Base-by-base conservation (phyloP, 2,797 vertebrate species). In the Siniperca scherzeri region DNA sequence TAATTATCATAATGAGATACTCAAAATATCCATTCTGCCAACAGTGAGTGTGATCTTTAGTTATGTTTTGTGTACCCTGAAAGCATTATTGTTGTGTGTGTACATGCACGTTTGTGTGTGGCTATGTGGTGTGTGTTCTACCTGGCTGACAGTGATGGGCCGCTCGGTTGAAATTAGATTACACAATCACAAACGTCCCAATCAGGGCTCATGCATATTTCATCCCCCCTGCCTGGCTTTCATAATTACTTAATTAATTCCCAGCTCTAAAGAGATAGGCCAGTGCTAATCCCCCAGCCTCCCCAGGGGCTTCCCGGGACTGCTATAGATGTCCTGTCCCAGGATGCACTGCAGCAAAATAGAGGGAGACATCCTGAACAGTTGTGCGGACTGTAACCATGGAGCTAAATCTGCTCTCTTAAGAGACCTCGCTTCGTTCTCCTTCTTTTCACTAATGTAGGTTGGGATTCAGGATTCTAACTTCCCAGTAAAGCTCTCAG, bases 221-320 rank as follows among this genome's bases (percentile, higher is more conserved):
- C 92, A 96, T 93, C 84, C 85, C 80, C 69, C 77, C 85, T 19
- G 80, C 92, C 91, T 90, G 87, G 69, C 89, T 90, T 92, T 92
- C 94, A 95, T 96, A 96, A 96, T 97, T 94, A 96, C 95, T 96
- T 96, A 96, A 96, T 96, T 96, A 96, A 96, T 96, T 95, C 94
- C 91, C 93, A 87, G 88, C 92, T 93, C 92, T 87, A 74, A 90
- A 88, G 88, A 94, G 94, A 95, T 93, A 91, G 90, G 94, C 86
- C 84, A 53, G 59, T 46, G 75, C 92, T 96, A 96, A 96, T 95
- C 94, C 93, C 82, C 82, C 70, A 60, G 85, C 83, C 78, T 92
- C 88, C 92, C 91, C 76, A 25, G 83, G 87, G 91, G 88, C 87
- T 87, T 83, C 88, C 80, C 12, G 27, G 85, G 69, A 73, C 87